Base-by-base conservation (phyloP, 1,140 invertebrate species). In the Ericerus pela region DNA sequence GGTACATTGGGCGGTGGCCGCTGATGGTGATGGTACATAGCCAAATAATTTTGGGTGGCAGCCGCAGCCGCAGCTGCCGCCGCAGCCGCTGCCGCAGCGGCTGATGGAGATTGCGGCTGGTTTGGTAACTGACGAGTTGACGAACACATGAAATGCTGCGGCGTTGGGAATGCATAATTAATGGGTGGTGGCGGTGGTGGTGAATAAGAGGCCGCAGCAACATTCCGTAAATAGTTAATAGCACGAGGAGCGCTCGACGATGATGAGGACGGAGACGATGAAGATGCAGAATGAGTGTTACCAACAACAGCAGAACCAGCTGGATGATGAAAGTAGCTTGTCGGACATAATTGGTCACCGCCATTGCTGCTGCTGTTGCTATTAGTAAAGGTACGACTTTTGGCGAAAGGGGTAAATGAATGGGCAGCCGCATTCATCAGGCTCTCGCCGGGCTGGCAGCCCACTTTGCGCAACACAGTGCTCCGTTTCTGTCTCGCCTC, bases 71-170 rank as follows among this genome's bases (percentile, higher is more conserved):
- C 41, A 6, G 16, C 14, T 24, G 41, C 20, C 16, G 41, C 41
- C 20, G 26, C 41, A 47, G 41, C 41, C 20, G 26, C 41, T 24
- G n/a, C n/a, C n/a, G n/a, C n/a, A n/a, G n/a, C n/a, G n/a, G n/a
- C n/a, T n/a, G n/a, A n/a, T 24, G 41, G 20, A 6, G 16, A 10
- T 24, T 18, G 41, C 16, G 41, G 20, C 20, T 24, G 20, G 26
- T 22, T 47, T 47, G 41, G 41, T 47, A 47, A 47, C 41, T 47
- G 41, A 24, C 41, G 41, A 24, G 41, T 18, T 47, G 41, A 47
- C 11, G 41, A 47, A 14, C 41, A 47, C 16, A 47, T 24, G 26
- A 47, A 47, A 2, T 18, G 41, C 14, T 47, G 41, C 11, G 41
- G 41, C 22, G n/a, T n/a, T n/a, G 41, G 41, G 41, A 47, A 47